Base-by-base conservation (phyloP, 2,888 invertebrate species). In the Eucera pruinosa region DNA sequence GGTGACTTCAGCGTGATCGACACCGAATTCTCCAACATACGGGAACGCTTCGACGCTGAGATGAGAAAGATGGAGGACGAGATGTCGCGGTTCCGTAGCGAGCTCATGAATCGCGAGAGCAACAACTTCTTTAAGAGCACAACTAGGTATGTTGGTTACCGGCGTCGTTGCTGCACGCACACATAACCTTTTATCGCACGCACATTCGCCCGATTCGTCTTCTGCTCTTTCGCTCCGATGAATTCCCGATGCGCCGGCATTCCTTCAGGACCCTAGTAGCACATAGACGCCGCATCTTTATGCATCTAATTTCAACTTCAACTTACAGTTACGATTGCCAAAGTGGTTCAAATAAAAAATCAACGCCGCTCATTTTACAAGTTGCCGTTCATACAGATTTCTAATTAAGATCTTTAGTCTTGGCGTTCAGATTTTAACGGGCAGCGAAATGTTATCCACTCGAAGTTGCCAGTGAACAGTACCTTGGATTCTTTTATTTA, bases 21-120 rank as follows among this genome's bases (percentile, higher is more conserved):
- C 93, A 97, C 97, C 86, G 98, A 98, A 94, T 98, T 98, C 94
- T 97, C 97, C 91, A 98, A 97, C 93, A 98, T 99, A 93, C 95
- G 98, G 90, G 98, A 98, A 93, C 95, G 97, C 87, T 98, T 98
- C 93, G 98, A 98, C 93, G 96, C 96, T 83, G 98, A 99, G 95
- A 98, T 99, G 98, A 95, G 96, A 90, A 97, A 98, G 94, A 98
- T 99, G 97, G 98, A 99, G 94, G 98, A 98, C 90, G 98, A 98
- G 94, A 98, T 98, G 98, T 96, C 96, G 93, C 96, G 96, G 94
- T 98, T 98, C 94, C 95, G 98, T 89, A 96, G 97, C 85, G 97
- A 98, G 93, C 94, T 98, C 83, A 97, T 98, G 96, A 97, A 97
- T 93, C 95, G 97, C 91, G 98, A 98, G 93, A 96, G 97, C 91